These are phyloP conservation scores for Tubiluchus corallicola DNA, from an alignment of 2,888 invertebrate species.

Conservation along the genomic window DNA sequence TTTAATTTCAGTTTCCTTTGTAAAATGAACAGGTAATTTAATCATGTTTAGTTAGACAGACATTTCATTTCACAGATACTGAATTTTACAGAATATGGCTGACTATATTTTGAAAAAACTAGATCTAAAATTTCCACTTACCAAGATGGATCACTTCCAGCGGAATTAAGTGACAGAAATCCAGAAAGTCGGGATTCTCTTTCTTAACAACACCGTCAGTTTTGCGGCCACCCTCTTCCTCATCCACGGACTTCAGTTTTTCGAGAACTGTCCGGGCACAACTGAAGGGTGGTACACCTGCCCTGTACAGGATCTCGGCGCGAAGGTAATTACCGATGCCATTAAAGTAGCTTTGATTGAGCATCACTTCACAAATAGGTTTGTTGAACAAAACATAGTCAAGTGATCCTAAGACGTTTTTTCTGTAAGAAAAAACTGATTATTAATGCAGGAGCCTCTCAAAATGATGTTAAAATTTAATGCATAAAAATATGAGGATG, in stretches of 20 bases:
- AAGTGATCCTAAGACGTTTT: constrained; percentile 22
- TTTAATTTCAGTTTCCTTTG: no score
- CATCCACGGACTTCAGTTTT: constrained; percentile 12
- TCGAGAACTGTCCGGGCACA: constrained; percentile 22
- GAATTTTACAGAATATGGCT: no score
- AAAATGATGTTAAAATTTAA: no score
- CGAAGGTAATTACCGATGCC: constrained; percentile 28
- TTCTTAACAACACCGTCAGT: constrained; percentile 16
- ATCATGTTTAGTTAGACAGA: no score
- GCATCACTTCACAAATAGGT: constrained; percentile 27
- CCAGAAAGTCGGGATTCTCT: constrained; percentile 21
- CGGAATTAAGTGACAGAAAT: constrained; percentile 22
- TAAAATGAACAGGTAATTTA: no score
- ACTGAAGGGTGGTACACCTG: constrained; percentile 24
- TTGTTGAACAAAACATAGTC: constrained; percentile 20
- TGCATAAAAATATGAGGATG: no score
- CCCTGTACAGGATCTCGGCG: constrained; percentile 26
- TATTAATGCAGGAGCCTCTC: no score
- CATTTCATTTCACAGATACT: no score
- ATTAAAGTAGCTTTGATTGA: constrained; percentile 28
- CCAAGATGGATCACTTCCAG: constrained; percentile 23
- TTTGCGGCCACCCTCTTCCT: no score
- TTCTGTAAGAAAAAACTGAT: no score
- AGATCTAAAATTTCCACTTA: constrained; percentile 18
- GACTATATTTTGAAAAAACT: no score